Base-by-base conservation (phyloP, 2,888 invertebrate genomes). In the Taphrorychus bicolor region DNA sequence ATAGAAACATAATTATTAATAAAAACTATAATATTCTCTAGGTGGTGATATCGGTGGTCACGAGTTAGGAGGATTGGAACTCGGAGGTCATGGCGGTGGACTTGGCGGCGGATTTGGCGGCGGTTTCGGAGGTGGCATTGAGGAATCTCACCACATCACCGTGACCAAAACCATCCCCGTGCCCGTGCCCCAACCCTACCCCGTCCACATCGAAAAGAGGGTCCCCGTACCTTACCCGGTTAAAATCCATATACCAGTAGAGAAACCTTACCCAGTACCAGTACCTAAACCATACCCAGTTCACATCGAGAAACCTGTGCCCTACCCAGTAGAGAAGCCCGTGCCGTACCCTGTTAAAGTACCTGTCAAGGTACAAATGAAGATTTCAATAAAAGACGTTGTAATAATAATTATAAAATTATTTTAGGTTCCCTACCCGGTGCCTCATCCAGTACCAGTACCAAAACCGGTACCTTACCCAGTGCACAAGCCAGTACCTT, bases 161-260 rank as follows among this genome's bases (percentile, higher is more conserved):
- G 60, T 68, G 49, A 85, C 85, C 4, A 84, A 85, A 62, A 75
- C 80, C 17, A 78, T 82, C n/a, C 72, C 73, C 5, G 73, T 77
- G 40, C 72, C 74, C 40, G 87, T 87, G 45, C 87, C 87, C 2
- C 84, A 85, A 81, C 89, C 89, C 16, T 86, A 86, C 83, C 87
- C 87, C 72, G 87, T 71, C 3, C 45, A 56, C 40, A 58, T 70
- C 18, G 69, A 70, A 49, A 68, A 63, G 60, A 71, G 67, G 9
- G 70, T 71, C 5, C 70, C 70, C 16, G 68, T 70, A 56, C 70
- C 70, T 24, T 70, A 70, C 24, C 70, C 77, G 21, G 75, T 78
- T 3, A 80, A 81, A 75, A 76, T 80, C 22, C 78, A 82, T 53
- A 82, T 83, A 1, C 84, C 84, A 59, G 84, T 85, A 42, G 83